Percentiles rank a stretch among this genome's conserved stretches.
Conservation (phyloP, 92 coral and sea anemone genomes). For the Micromussa lordhowensis region DNA sequence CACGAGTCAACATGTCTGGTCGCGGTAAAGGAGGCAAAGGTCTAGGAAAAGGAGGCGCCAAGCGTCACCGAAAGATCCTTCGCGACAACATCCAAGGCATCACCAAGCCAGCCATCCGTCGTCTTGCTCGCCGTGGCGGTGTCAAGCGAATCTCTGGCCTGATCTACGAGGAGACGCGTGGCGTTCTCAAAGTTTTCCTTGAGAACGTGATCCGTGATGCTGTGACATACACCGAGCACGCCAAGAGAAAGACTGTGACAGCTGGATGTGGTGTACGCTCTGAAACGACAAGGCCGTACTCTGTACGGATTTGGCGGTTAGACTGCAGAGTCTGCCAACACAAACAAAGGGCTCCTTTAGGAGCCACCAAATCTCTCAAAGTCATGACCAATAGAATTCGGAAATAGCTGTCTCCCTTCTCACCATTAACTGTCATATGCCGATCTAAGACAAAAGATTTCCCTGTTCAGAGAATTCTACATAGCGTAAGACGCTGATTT, state of each 20-base stretch:
- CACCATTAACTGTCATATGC: too few species aligned
- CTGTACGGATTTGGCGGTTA: conserved; percentile 87
- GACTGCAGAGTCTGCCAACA: conserved; percentile 12
- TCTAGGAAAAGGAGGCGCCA: conserved; percentile 97
- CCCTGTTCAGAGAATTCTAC: too few species aligned
- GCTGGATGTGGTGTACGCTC: conserved; percentile 94
- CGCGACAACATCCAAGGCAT: conserved; percentile 97
- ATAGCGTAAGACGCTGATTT: too few species aligned
- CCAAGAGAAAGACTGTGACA: conserved; percentile 90
- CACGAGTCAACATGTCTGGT: conserved; percentile 81
- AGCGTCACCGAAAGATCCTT: conserved; percentile 95
- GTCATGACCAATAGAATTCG: conserved; percentile 16
- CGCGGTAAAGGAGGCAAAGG: conserved; percentile 97
- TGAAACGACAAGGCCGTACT: conserved; percentile 89
- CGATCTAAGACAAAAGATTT: too few species aligned
- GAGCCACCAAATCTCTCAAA: conserved; percentile 71
- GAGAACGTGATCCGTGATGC: conserved; percentile 98
- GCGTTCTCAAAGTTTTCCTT: conserved; percentile 95
- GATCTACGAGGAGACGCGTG: conserved; percentile 95
- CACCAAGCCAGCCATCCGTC: conserved; percentile 97
- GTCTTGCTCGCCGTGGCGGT: conserved; percentile 96
- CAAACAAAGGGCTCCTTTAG: conserved; percentile 77
- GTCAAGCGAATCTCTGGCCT: conserved; percentile 96
- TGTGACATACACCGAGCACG: conserved; percentile 94
- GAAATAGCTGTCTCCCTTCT: too few species aligned